Evolutionary conservation across 1,140 invertebrate genomes (phyloP), one percentile per base, ranked within the genome.

Genomic region (Micrasema minimum): DNA sequence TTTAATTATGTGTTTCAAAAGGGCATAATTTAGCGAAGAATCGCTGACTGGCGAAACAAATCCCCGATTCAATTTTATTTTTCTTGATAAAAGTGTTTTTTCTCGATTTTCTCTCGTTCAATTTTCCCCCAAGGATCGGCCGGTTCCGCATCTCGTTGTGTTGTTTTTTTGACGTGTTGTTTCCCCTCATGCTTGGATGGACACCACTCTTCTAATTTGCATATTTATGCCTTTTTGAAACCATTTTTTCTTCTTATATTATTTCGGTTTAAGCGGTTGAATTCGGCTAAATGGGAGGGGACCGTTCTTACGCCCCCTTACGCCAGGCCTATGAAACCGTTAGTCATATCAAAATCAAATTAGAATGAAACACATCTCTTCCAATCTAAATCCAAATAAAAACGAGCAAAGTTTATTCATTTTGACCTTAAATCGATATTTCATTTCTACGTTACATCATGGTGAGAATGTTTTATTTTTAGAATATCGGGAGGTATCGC

Each of bases 191-290:
- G 69, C 62, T 64, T 50, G 59, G 59, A 72, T 65, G 64, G 64
- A 67, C 53, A 67, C 23, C 43, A 57, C 57, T 64, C 26, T 64
- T 64, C 59, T 66, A 22, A 74, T 74, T 74, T 74, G 50, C 72
- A 74, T 74, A 71, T 71, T 74, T 74, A 74, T 71, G 69, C 57
- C 16, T 67, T 74, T 70, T 74, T 74, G 61, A 71, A 61, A 61
- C 12, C 50, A 67, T 48, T 72, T 72, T 72, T 68, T 69, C 55
- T 37, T 45, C 53, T 72, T 51, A 48, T 71, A 74, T 74, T 73
- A 69, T 61, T 74, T 71, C 62, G 46, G 61, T 68, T 74, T 71
- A 62, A 74, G 66, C 55, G 66, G 66, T 66, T 48, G 50, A 48
- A 66, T 73, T 61, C 67, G 23, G 4, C 45, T 53, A 20, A 45